Percentiles rank a stretch among this genome's conserved stretches.
phyloP scores from a whole-genome alignment of 2,797 vertebrate genomes.

The Emydoidea blandingii region DNA sequence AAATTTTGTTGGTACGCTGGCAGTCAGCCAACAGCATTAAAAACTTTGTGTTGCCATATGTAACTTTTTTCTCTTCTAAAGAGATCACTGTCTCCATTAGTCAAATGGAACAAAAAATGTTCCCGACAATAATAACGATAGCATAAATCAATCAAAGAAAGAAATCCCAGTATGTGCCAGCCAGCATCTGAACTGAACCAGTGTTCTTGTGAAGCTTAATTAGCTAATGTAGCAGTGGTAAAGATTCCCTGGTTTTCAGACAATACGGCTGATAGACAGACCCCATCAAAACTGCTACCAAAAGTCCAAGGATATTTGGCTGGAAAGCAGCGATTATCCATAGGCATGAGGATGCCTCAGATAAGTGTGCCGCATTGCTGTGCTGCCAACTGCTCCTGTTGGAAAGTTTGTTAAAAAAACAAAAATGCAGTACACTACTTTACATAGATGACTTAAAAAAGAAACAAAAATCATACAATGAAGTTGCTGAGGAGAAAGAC shows the following conservation, averaged over 20 bases:
- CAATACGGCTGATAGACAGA: not conserved
- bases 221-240: not conserved
- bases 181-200: not conserved
- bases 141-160: slow-evolving; percentile 24
- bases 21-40: slow-evolving; percentile 35
- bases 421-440: not conserved
- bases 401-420: not conserved
- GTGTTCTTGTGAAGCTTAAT: slow-evolving; percentile 28
- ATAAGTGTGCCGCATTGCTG: not conserved
- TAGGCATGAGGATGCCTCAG: not conserved
- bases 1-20: slow-evolving; percentile 18
- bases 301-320: not conserved
- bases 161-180: not conserved
- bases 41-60: slow-evolving; percentile 16
- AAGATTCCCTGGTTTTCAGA: not conserved
- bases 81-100: slow-evolving; percentile 50
- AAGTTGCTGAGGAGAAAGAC: slow-evolving; percentile 12
- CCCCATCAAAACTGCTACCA: not conserved
- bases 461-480: slow-evolving; percentile 9
- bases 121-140: slow-evolving; percentile 25
- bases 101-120: slow-evolving; percentile 49
- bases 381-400: not conserved
- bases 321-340: not conserved
- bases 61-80: slow-evolving; percentile 45
- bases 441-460: not conserved